A percentile compares a stretch with the other conserved stretches of the same genome.
phyloP scores from a whole-genome alignment of 53 echinoderm and acorn worm species.

The Crossaster papposus region DNA sequence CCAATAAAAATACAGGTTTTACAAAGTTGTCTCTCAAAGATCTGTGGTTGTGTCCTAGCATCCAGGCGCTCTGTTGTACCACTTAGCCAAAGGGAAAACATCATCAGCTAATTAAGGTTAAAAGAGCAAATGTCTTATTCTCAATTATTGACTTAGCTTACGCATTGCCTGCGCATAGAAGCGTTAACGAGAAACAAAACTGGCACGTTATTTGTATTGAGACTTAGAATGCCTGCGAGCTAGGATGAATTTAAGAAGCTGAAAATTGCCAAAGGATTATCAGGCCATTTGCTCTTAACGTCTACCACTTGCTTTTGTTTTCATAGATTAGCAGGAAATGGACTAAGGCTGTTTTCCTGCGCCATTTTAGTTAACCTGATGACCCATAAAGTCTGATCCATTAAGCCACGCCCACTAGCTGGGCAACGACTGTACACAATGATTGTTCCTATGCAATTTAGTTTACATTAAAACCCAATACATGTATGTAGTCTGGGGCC shows the following conservation, averaged over 20 bases:
- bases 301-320: neutral
- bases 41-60: neutral
- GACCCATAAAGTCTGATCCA: too few species aligned
- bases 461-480: too few species aligned
- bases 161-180: neutral
- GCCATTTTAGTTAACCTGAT: neutral
- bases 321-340: neutral
- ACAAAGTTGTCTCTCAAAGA: neutral
- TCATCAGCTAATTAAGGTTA: neutral
- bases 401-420: too few species aligned
- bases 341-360: neutral
- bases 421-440: too few species aligned
- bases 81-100: neutral
- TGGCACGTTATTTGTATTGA: neutral
- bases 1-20: neutral
- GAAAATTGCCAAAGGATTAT: constrained; percentile 33
- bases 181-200: neutral
- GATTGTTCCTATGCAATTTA: too few species aligned
- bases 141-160: constrained; percentile 1
- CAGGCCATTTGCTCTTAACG: constrained; percentile 16
- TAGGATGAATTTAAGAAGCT: neutral
- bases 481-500: too few species aligned
- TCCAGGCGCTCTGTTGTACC: neutral
- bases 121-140: too few species aligned
- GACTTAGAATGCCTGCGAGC: constrained; percentile 22